Base-by-base conservation (phyloP, 2,888 invertebrate genomes). In the Polymixis flavicincta region DNA sequence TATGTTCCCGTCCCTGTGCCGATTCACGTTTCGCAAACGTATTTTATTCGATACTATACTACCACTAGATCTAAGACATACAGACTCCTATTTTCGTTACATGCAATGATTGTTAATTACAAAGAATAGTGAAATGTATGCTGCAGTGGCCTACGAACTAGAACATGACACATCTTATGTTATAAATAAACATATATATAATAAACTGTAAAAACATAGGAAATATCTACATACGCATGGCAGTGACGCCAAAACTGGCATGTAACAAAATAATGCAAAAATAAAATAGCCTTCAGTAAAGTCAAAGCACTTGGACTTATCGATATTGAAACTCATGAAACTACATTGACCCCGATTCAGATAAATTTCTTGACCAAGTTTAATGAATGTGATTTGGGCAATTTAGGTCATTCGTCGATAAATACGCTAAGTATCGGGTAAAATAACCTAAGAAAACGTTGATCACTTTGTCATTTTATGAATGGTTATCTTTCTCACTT, bases 341-440 rank as follows among this genome's bases (percentile, higher is more conserved):
- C 9, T 22, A 45, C 55, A 32, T 52, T 71, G 71, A 50, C 63
- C 50, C 25, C 50, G 42, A 71, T 63, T 45, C 76, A 63, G 4
- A 0, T 63, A 63, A 55, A 60, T 37, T 48, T 48, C 5, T 48
- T 45, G 66, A 54, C 45, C 5, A 32, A 48, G 13, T 74, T 37
- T n/a, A 19, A 45, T 68, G 17, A 25, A 37, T 55, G 7, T 32
- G 13, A 50, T 61, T 54, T n/a, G 14, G 17, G 0, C 14, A 69
- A 76, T 69, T 76, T 61, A 42, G 54, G 54, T 50, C 54, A 28
- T 37, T 54, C n/a, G 48, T 61, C 8, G n/a, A 61, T 68, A 75
- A 52, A 32, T 25, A 60, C 25, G 32, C 11, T n/a, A 57, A 59
- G 19, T 59, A 71, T 19, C 22, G 32, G 9, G 48, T 48, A 48